A percentile compares a stretch with the other conserved stretches of the same genome.
phyloP scores from a whole-genome alignment of 2,113 vertebrate genomes.

The Panthera tigris region DNA sequence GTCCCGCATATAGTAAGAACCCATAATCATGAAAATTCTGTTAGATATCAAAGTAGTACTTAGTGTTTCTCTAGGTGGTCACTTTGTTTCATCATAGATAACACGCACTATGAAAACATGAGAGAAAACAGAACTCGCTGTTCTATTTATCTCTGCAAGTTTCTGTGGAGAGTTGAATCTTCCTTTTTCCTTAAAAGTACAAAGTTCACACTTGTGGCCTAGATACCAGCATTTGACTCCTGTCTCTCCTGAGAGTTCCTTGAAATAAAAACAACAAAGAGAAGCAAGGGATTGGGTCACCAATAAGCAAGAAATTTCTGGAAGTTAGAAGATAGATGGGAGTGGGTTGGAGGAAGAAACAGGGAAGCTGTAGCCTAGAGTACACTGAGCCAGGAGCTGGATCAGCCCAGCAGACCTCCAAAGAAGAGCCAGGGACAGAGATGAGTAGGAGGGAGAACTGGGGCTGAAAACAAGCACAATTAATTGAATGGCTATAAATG shows the following conservation, averaged over 20 bases:
- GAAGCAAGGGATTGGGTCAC: background rate
- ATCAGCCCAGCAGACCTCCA: background rate
- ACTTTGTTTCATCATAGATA: background rate
- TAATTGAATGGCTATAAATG: background rate
- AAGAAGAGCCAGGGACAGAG: background rate
- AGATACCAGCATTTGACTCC: background rate
- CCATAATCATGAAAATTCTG: background rate
- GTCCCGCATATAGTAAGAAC: background rate
- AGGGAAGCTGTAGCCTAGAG: background rate
- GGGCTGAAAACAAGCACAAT: background rate
- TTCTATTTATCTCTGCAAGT: background rate
- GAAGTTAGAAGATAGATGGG: background rate
- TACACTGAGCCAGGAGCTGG: background rate
- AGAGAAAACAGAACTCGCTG: background rate
- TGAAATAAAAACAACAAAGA: constrained; percentile 45
- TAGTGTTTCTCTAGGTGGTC: background rate
- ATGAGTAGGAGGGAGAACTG: background rate
- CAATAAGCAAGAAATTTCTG: background rate
- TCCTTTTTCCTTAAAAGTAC: constrained; percentile 24
- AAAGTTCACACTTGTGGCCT: background rate
- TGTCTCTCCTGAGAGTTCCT: background rate
- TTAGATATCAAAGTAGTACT: background rate
- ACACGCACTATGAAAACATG: background rate
- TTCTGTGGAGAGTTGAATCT: background rate
- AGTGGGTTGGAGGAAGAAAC: background rate